phyloP scores from a whole-genome alignment of 2,113 vertebrate genomes.

The Tragelaphus strepsiceros region DNA sequence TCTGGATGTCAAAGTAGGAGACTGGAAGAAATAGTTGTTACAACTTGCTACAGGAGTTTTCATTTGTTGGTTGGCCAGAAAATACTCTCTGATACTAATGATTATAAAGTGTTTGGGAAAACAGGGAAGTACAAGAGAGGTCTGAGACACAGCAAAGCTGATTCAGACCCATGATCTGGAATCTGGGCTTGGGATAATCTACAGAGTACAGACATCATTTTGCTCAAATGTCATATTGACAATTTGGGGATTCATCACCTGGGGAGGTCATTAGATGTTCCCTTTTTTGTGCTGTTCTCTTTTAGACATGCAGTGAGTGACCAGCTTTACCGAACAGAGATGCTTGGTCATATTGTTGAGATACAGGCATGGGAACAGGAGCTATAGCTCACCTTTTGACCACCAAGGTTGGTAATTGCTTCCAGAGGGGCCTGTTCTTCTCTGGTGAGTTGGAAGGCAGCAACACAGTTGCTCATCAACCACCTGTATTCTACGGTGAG shows the following conservation, averaged over 20 bases:
- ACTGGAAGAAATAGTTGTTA: not conserved
- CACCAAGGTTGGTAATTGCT: constrained; percentile 45
- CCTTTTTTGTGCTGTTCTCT: not conserved
- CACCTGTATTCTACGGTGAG: constrained; percentile 6
- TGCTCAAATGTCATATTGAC: constrained; percentile 39
- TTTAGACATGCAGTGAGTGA: not conserved
- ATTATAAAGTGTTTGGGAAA: constrained; percentile 39
- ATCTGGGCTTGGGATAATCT: not conserved
- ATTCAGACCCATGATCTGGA: not conserved
- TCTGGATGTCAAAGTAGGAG: not conserved
- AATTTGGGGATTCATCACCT: not conserved
- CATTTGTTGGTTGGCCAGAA: not conserved
- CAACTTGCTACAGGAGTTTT: not conserved
- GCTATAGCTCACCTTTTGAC: not conserved
- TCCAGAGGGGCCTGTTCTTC: constrained; percentile 23
- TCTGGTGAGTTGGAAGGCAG: not conserved
- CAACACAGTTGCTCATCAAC: constrained; percentile 9
- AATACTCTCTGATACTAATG: constrained; percentile 8
- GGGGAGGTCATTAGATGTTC: not conserved
- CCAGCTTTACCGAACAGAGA: not conserved
- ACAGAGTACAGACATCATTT: not conserved
- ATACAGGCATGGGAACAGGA: not conserved
- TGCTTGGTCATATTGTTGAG: constrained; percentile 4
- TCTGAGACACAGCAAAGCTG: constrained; percentile 14
- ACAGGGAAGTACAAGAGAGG: not conserved